phyloP scores from a whole-genome alignment of 23 tunicate species.

The Corella eumyota region DNA sequence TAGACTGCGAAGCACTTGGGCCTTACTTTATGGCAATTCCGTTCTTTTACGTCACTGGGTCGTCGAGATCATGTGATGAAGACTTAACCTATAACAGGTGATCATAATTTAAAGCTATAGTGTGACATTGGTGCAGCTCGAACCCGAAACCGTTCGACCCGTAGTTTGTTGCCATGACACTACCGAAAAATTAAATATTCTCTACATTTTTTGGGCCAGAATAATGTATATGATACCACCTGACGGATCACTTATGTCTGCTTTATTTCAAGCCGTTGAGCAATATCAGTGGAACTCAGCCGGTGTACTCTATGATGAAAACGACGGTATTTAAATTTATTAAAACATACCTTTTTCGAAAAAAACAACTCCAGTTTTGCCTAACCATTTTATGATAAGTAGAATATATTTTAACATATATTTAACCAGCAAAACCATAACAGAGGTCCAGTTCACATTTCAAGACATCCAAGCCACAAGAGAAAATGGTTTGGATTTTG shows the following conservation, averaged over 20 bases:
- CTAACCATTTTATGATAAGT: no score
- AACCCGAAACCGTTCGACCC: no score
- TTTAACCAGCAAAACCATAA: no score
- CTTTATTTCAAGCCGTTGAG: slow-evolving; percentile 29
- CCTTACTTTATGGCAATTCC: slow-evolving; percentile 8
- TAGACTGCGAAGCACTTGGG: slow-evolving; percentile 4
- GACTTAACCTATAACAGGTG: slow-evolving; percentile 21
- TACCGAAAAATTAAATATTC: no score
- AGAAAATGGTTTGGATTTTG: slow-evolving; percentile 30
- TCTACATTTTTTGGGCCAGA: slow-evolving; percentile 7
- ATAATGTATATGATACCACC: slow-evolving; percentile 28
- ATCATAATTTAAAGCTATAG: no score
- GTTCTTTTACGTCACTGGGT: slow-evolving; percentile 17
- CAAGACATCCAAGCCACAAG: slow-evolving; percentile 50
- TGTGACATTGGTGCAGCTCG: no score
- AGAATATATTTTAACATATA: no score
- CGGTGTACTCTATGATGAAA: slow-evolving; percentile 36
- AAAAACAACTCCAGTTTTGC: no score
- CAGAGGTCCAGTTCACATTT: slow-evolving; percentile 40
- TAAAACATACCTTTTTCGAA: no score
- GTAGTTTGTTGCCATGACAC: no score
- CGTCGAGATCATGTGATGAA: slow-evolving; percentile 15
- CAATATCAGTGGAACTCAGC: slow-evolving; percentile 48
- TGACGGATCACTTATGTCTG: slow-evolving; percentile 17
- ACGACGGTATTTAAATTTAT: slow-evolving; percentile 57